Evolutionary conservation across 2,797 vertebrate species (phyloP).

Genomic region (Zenarchopterus dispar): DNA sequence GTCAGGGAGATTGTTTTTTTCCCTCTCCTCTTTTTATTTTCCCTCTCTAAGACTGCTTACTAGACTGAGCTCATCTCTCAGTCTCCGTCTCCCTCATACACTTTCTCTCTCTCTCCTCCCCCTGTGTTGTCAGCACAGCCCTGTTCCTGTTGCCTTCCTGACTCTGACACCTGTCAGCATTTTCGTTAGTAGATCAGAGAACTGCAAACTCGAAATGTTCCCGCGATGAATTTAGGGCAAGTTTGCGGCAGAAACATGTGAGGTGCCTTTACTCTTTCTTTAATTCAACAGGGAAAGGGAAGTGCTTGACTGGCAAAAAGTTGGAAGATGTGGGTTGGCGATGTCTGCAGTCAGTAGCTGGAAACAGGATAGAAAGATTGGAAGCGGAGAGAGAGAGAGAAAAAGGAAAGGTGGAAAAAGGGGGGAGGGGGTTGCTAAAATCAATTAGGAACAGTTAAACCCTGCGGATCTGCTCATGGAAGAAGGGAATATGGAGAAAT

Average conservation of each 20-base stretch:
- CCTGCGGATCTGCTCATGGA: conserved; percentile 75
- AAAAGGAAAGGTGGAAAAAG: conserved; percentile 22
- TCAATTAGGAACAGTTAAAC: conserved; percentile 83
- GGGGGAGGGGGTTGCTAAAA: conserved; percentile 55
- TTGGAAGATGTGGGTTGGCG: conserved; percentile 54
- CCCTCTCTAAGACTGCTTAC: conserved; percentile 71
- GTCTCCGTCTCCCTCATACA: conserved; percentile 64
- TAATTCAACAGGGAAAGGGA: conserved; percentile 71
- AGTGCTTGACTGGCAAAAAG: conserved; percentile 69
- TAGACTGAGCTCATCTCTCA: conserved; percentile 75
- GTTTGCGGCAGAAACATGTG: conserved; percentile 71
- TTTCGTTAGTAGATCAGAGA: conserved; percentile 84
- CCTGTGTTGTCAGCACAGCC: conserved; percentile 74
- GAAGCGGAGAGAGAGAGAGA: conserved; percentile 18
- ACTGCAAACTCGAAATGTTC: conserved; percentile 77
- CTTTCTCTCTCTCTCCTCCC: conserved; percentile 43
- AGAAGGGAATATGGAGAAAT: conserved; percentile 70
- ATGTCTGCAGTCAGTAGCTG: conserved; percentile 47
- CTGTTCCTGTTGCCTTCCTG: conserved; percentile 71
- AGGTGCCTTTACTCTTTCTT: conserved; percentile 66
- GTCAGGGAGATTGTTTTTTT: conserved; percentile 75
- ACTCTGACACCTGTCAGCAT: conserved; percentile 85
- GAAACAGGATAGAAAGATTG: conserved; percentile 33
- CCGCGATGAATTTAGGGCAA: conserved; percentile 78
- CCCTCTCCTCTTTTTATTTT: conserved; percentile 64